Evolutionary conservation across 2,797 vertebrate species (phyloP).

Genomic region (Silurus aristotelis): DNA sequence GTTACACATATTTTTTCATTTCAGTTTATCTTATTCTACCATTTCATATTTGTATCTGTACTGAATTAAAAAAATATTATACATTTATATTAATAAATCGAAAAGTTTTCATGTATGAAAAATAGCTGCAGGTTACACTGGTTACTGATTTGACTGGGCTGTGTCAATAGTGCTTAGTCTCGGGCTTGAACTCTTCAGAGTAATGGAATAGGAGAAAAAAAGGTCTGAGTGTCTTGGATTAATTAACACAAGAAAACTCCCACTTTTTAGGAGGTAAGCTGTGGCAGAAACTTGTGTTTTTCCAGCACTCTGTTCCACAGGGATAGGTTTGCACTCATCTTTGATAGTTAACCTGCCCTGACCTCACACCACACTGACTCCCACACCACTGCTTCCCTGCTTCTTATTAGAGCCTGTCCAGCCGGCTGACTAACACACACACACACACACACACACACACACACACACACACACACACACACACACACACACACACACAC

Average conservation of each 20-base stretch:
- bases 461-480: not conserved
- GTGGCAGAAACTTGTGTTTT: conserved; percentile 77
- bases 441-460: conserved; percentile 46
- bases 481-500: conserved; percentile 46
- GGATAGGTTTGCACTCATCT: conserved; percentile 83
- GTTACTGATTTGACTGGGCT: conserved; percentile 40
- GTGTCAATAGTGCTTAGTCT: conserved; percentile 52
- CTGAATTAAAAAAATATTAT: not conserved
- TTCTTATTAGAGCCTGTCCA: conserved; percentile 79
- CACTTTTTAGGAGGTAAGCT: conserved; percentile 71
- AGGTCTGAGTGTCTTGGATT: conserved; percentile 75
- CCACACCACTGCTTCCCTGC: conserved; percentile 75
- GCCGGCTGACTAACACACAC: conserved; percentile 54
- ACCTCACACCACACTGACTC: conserved; percentile 71
- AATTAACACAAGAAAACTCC: conserved; percentile 77
- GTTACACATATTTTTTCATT: not conserved
- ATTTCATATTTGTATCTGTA: not conserved
- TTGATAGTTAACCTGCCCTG: conserved; percentile 80
- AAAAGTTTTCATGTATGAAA: not conserved
- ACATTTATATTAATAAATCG: not conserved
- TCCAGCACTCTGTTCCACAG: conserved; percentile 76
- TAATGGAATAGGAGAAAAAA: conserved; percentile 44
- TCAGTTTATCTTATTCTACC: not conserved
- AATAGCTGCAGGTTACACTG: conserved; percentile 8
- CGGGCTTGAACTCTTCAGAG: conserved; percentile 55